Conservation (phyloP, 1,140 invertebrate genomes). For the Ceratosolen solmsi region DNA sequence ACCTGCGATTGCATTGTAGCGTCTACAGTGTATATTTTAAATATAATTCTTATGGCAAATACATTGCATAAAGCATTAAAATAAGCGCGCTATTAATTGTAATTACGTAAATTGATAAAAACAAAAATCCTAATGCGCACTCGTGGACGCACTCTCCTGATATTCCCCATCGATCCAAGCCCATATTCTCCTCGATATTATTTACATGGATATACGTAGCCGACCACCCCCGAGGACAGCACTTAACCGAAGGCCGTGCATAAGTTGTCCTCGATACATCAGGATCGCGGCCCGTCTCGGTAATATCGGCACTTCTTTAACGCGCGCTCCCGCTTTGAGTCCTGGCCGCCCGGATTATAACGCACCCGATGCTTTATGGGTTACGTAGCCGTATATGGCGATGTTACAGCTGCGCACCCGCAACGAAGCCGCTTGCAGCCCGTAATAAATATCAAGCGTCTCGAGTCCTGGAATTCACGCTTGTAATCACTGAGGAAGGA, state of each 20-base stretch:
- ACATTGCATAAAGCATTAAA: no score
- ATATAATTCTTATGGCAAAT: no score
- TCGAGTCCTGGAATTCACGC: constrained; percentile 36
- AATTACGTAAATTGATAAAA: no score
- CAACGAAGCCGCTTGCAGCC: constrained; percentile 13
- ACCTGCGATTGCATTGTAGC: no score
- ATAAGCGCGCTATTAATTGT: no score
- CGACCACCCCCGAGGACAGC: neutral
- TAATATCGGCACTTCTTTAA: constrained; percentile 38
- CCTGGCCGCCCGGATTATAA: neutral
- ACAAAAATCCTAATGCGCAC: no score
- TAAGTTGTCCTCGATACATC: constrained; percentile 4
- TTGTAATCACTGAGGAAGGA: constrained; percentile 7
- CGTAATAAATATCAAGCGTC: constrained; percentile 39
- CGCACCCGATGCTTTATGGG: constrained; percentile 30
- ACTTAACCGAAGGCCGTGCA: neutral
- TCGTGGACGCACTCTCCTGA: no score
- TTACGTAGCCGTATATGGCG: constrained; percentile 4
- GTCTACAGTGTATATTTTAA: no score
- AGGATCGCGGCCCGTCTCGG: constrained; percentile 1
- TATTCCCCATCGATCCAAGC: no score
- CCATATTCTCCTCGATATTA: no score
- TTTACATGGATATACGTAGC: neutral
- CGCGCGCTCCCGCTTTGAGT: neutral
- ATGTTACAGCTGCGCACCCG: neutral